These are phyloP conservation scores for Chromis chromis DNA, from an alignment of 2,797 vertebrate species.

Conservation along the genomic window DNA sequence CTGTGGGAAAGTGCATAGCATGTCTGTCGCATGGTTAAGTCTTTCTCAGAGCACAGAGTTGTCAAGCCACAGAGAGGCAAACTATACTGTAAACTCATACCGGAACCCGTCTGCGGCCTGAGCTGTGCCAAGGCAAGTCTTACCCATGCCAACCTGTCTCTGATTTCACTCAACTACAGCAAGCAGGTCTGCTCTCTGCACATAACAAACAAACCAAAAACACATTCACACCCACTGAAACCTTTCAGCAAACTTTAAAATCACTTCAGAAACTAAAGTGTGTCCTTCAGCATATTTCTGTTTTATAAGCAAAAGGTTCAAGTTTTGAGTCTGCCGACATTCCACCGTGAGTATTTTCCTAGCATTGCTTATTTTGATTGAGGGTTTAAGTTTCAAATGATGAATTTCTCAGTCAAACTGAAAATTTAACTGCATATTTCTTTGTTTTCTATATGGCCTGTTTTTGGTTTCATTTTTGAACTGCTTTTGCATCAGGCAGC, in stretches of 20 bases:
- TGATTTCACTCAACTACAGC: conserved; percentile 65
- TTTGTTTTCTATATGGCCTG: conserved; percentile 6
- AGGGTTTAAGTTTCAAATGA: conserved; percentile 44
- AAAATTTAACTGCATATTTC: conserved; percentile 36
- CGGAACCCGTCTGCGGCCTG: conserved; percentile 72
- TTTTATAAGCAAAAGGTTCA: conserved; percentile 30
- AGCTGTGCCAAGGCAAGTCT: conserved; percentile 67
- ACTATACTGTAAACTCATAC: conserved; percentile 76
- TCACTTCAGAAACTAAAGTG: conserved; percentile 29
- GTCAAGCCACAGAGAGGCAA: conserved; percentile 78
- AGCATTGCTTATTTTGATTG: conserved; percentile 48
- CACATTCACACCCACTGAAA: conserved; percentile 52
- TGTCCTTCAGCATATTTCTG: conserved; percentile 26
- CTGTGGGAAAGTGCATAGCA: conserved; percentile 78
- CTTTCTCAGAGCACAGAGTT: conserved; percentile 65
- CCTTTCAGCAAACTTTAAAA: conserved; percentile 45
- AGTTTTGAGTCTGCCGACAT: conserved; percentile 14
- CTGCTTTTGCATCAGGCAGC: background rate
- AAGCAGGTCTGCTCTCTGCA: conserved; percentile 49
- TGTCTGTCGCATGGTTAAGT: conserved; percentile 73
- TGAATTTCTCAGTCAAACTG: conserved; percentile 25
- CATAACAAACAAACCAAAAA: conserved; percentile 59
- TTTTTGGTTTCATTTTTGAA: background rate
- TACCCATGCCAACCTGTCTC: conserved; percentile 72
- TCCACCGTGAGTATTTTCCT: conserved; percentile 21